A percentile compares a stretch with the other conserved stretches of the same genome.
These are phyloP conservation scores for Trissonchulus latispiculum DNA, from an alignment of 2,888 invertebrate genomes.

Conservation along the genomic window DNA sequence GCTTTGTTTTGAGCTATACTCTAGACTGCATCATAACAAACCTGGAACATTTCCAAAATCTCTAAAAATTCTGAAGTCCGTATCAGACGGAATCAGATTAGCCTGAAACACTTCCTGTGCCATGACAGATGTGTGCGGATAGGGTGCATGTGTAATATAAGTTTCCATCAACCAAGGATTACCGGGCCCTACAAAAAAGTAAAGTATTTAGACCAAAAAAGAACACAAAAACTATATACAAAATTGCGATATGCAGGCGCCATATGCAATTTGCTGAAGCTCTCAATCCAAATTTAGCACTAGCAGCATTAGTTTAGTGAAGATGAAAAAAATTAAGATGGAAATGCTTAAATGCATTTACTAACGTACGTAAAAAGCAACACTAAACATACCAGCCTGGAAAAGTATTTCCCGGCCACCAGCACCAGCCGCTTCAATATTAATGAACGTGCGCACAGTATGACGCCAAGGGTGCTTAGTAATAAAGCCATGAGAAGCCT, in stretches of 20 bases:
- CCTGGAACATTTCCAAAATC: constrained; percentile 76
- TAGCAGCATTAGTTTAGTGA: too few species aligned
- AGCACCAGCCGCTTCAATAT: constrained; percentile 81
- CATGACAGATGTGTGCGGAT: constrained; percentile 60
- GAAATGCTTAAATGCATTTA: too few species aligned
- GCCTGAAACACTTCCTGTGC: constrained; percentile 77
- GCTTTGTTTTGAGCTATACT: too few species aligned
- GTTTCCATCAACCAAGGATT: constrained; percentile 53
- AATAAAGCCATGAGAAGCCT: constrained; percentile 78
- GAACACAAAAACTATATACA: too few species aligned
- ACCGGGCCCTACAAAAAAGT: constrained; percentile 51
- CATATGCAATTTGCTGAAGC: too few species aligned
- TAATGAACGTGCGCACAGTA: constrained; percentile 66
- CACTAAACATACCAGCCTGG: constrained; percentile 54
- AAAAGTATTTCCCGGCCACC: constrained; percentile 83
- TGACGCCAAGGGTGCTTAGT: constrained; percentile 77
- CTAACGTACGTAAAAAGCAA: too few species aligned
- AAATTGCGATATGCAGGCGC: too few species aligned
- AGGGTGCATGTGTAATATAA: constrained; percentile 60
- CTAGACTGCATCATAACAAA: too few species aligned
- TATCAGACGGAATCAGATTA: constrained; percentile 80
- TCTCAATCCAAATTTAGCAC: too few species aligned
- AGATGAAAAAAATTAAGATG: too few species aligned
- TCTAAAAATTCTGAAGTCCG: constrained; percentile 77
- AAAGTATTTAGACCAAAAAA: background rate